Conservation (phyloP, 92 coral and sea anemone species). For the Palythoa grandis region DNA sequence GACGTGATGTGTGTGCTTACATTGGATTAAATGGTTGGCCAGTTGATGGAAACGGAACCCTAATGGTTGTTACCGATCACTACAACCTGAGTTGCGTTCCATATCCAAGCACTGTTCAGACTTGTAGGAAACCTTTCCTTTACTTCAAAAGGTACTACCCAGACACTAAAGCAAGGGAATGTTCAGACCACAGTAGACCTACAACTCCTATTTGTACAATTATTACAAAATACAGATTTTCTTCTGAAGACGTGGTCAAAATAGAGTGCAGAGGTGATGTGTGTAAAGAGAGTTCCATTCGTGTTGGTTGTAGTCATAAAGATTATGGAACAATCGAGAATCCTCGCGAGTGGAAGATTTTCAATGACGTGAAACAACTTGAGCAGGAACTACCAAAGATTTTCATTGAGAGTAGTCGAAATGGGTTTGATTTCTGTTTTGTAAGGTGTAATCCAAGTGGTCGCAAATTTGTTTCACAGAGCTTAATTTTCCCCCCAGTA, state of each 20-base stretch:
- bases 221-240: conserved; percentile 56
- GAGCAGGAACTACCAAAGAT: conserved; percentile 64
- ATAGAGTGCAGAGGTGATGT: conserved; percentile 64
- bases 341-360: conserved; percentile 62
- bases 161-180: conserved; percentile 53
- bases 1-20: conserved; percentile 27
- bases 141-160: conserved; percentile 62
- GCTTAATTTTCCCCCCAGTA: conserved; percentile 84
- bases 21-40: conserved; percentile 33
- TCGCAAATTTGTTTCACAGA: conserved; percentile 54
- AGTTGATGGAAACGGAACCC: conserved; percentile 26
- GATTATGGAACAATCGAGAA: conserved; percentile 67
- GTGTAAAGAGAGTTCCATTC: conserved; percentile 56
- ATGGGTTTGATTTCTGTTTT: conserved; percentile 79
- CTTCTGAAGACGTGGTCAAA: conserved; percentile 48
- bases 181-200: conserved; percentile 21
- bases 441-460: conserved; percentile 58
- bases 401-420: conserved; percentile 53
- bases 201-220: conserved; percentile 68
- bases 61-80: not conserved
- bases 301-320: conserved; percentile 70
- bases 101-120: conserved; percentile 46
- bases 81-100: conserved; percentile 63
- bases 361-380: conserved; percentile 49
- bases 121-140: conserved; percentile 63